Evolutionary conservation across 2,113 vertebrate species (phyloP).

Genomic region (Zosterops japonicus): DNA sequence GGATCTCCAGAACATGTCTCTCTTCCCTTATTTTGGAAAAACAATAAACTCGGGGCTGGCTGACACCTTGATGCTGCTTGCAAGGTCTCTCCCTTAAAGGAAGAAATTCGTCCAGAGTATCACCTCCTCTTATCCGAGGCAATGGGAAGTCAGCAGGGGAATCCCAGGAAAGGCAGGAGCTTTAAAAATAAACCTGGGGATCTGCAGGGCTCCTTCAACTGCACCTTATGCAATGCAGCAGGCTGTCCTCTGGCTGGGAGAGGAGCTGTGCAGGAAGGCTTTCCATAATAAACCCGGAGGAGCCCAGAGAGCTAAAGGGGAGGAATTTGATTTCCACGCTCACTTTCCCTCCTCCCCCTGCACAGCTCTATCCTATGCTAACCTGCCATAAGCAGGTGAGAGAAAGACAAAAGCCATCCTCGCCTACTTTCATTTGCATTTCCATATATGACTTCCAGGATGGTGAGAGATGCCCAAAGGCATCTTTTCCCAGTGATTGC

Average conservation of each 20-base stretch:
- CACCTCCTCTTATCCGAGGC: neutral
- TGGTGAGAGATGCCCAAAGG: neutral
- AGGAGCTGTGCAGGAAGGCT: neutral
- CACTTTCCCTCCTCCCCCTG: neutral
- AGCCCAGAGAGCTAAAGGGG: neutral
- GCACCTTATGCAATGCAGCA: neutral
- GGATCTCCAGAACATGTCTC: slow-evolving; percentile 39
- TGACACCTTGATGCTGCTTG: slow-evolving; percentile 18
- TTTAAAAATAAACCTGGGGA: neutral
- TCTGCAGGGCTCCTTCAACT: neutral
- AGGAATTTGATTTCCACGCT: neutral
- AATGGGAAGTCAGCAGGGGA: neutral
- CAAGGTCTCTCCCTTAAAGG: neutral
- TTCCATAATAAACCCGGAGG: neutral
- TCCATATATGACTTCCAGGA: neutral
- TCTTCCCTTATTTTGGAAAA: slow-evolving; percentile 46
- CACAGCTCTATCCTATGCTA: neutral
- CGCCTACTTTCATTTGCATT: neutral
- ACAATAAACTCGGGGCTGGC: slow-evolving; percentile 2
- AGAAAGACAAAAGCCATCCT: neutral
- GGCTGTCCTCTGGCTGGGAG: neutral
- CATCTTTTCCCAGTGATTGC: neutral
- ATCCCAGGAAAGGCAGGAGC: neutral
- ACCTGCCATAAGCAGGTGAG: neutral
- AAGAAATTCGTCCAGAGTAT: neutral